Conservation (phyloP, 1,140 invertebrate species). For the Eumeta japonica region DNA sequence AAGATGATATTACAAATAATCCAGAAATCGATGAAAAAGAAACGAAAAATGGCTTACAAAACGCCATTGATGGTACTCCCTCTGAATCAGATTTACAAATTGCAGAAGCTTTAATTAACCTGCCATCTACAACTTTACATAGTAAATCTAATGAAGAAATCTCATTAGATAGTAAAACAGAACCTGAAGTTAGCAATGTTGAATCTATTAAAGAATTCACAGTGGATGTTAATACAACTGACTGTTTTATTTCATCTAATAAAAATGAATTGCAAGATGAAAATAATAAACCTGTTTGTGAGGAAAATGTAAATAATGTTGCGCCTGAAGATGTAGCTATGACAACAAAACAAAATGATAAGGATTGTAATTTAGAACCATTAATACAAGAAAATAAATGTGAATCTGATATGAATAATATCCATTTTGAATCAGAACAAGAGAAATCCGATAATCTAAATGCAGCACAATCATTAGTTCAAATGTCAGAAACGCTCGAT, state of each 20-base stretch:
- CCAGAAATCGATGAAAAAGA: not conserved
- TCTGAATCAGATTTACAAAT: constrained; percentile 51
- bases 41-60: too few relatives aligned
- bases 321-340: not conserved
- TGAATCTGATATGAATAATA: too few relatives aligned
- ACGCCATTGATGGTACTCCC: too few relatives aligned
- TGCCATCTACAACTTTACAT: constrained; percentile 40
- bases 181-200: not conserved
- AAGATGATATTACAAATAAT: not conserved
- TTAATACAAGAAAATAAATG: too few relatives aligned
- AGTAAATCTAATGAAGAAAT: constrained; percentile 18
- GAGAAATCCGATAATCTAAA: constrained; percentile 52
- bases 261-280: not conserved
- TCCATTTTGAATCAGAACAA: constrained; percentile 48
- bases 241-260: too few relatives aligned
- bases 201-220: not conserved
- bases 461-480: constrained; percentile 49
- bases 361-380: too few relatives aligned
- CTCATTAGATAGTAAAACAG: not conserved
- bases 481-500: constrained; percentile 50
- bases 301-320: not conserved
- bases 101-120: constrained; percentile 48
- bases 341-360: too few relatives aligned
- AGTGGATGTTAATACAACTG: too few relatives aligned
- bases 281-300: not conserved